phyloP scores from a whole-genome alignment of 2,888 invertebrate genomes.

The Cacoxenus indagator region DNA sequence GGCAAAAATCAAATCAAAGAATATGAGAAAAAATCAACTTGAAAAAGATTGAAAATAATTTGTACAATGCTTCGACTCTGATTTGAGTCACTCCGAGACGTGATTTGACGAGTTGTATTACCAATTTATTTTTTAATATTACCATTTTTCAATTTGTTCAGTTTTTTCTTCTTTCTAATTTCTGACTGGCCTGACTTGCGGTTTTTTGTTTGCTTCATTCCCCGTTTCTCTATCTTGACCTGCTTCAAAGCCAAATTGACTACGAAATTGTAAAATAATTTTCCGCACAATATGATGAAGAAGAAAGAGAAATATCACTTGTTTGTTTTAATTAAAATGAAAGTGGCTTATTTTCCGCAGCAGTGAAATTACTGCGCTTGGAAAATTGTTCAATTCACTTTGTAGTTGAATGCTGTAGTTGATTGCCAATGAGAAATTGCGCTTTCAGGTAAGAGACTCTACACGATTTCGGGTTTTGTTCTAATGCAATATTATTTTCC shows the following conservation, averaged over 20 bases:
- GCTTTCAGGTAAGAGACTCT: not conserved
- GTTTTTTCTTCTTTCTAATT: not conserved
- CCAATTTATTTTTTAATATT: slow-evolving; percentile 14
- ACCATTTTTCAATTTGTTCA: slow-evolving; percentile 17
- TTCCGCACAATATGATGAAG: not conserved
- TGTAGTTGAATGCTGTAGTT: slow-evolving; percentile 29
- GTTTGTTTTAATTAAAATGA: slow-evolving; percentile 55
- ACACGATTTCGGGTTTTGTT: not conserved
- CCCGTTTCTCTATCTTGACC: slow-evolving; percentile 20
- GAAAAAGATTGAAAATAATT: slow-evolving; percentile 50
- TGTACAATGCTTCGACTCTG: slow-evolving; percentile 16
- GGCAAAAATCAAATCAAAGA: slow-evolving; percentile 25
- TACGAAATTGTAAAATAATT: too few species aligned
- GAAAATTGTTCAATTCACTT: slow-evolving; percentile 27
- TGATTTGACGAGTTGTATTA: not conserved
- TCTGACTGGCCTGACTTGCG: not conserved
- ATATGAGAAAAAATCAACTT: not conserved
- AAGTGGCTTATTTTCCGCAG: slow-evolving; percentile 40
- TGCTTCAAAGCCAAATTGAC: too few species aligned
- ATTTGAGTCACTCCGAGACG: not conserved
- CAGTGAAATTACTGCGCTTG: not conserved
- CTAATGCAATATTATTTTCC: not conserved
- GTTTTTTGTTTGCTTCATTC: slow-evolving; percentile 16
- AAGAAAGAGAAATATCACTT: slow-evolving; percentile 13
- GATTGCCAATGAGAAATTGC: slow-evolving; percentile 18